Percentiles rank a stretch among this genome's conserved stretches.
phyloP scores from a whole-genome alignment of 2,888 invertebrate genomes.

The Phyllotreta cruciferae region DNA sequence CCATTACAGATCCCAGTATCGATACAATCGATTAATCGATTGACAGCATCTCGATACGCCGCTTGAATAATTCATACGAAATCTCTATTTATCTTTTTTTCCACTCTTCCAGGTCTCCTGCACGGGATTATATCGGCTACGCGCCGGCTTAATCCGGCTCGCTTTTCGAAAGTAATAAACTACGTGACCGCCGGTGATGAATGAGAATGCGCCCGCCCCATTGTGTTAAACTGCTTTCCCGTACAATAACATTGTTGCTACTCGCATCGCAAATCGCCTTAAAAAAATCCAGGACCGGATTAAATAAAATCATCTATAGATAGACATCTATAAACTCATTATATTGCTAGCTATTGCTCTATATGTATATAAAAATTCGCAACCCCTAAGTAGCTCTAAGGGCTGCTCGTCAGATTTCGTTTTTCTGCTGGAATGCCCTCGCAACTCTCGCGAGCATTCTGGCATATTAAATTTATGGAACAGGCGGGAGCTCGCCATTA shows the following conservation, averaged over 20 bases:
- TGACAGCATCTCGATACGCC: background rate
- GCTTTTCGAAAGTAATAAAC: slow-evolving; percentile 27
- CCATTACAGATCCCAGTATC: too few relatives aligned
- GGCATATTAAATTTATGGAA: slow-evolving; percentile 15
- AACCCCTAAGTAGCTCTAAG: too few relatives aligned
- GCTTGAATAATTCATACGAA: slow-evolving; percentile 16
- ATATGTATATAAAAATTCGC: too few relatives aligned
- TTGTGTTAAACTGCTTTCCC: slow-evolving; percentile 40
- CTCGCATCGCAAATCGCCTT: slow-evolving; percentile 44
- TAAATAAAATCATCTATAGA: too few relatives aligned
- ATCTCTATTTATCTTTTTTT: slow-evolving; percentile 10
- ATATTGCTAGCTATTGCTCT: slow-evolving; percentile 33
- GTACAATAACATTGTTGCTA: slow-evolving; percentile 36
- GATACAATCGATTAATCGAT: background rate
- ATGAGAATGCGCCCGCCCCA: slow-evolving; percentile 37
- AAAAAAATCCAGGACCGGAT: slow-evolving; percentile 27
- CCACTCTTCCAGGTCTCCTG: background rate
- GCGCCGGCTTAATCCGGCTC: slow-evolving; percentile 16
- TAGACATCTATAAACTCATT: too few relatives aligned
- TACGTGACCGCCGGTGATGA: slow-evolving; percentile 36
- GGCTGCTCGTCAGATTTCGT: too few relatives aligned
- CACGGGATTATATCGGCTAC: slow-evolving; percentile 8
- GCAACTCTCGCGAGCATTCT: slow-evolving; percentile 4
- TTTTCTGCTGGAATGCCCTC: too few relatives aligned
- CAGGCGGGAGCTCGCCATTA: slow-evolving; percentile 3